Conservation (phyloP, 2,888 invertebrate genomes). For the Macrophya annulata region DNA sequence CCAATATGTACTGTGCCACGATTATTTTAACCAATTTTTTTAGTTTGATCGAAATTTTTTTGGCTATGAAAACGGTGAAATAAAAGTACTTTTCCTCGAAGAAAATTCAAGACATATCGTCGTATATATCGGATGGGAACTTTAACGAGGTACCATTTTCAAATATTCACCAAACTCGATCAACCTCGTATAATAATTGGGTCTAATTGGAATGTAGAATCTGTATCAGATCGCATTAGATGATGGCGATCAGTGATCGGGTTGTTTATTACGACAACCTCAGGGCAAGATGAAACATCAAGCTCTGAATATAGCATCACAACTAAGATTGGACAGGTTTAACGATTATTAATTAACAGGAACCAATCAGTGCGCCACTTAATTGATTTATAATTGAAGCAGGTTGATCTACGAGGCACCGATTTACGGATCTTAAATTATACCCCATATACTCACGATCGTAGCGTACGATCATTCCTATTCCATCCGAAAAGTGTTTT, state of each 20-base stretch:
- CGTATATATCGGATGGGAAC: neutral
- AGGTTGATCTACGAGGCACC: constrained; percentile 47
- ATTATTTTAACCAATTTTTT: neutral
- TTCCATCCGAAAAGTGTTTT: neutral
- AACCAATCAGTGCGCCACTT: constrained; percentile 53
- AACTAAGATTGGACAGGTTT: constrained; percentile 46
- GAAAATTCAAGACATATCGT: constrained; percentile 6
- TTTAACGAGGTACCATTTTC: neutral
- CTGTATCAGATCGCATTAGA: constrained; percentile 56
- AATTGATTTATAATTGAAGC: constrained; percentile 55
- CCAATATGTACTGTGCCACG: constrained; percentile 5
- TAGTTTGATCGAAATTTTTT: neutral
- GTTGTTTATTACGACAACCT: constrained; percentile 55
- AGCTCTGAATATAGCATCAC: constrained; percentile 29
- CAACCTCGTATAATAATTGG: constrained; percentile 41
- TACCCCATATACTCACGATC: constrained; percentile 20
- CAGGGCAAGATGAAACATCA: constrained; percentile 44
- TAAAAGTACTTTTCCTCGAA: neutral
- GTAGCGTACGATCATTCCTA: neutral
- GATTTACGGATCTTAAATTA: constrained; percentile 34
- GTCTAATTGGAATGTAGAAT: constrained; percentile 49
- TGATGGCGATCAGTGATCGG: constrained; percentile 51
- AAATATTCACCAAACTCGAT: constrained; percentile 3
- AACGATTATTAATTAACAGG: constrained; percentile 56
- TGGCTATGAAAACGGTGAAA: neutral